These are phyloP conservation scores for Lacerta bilineata DNA, from an alignment of 2,797 vertebrate species.

Conservation along the genomic window DNA sequence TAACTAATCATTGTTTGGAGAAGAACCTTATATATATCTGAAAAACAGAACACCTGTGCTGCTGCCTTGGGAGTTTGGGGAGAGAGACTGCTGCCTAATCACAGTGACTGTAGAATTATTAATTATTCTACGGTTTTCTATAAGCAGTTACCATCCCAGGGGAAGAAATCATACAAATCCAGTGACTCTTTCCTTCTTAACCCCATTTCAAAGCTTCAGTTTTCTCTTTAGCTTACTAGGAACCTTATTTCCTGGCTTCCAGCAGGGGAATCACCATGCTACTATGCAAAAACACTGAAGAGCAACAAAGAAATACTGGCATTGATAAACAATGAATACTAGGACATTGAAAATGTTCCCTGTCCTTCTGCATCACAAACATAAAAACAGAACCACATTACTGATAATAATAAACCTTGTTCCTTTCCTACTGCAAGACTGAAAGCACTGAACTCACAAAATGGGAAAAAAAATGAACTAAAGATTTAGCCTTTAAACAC, in stretches of 20 bases:
- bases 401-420: conserved; percentile 22
- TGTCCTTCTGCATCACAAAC: conserved; percentile 25
- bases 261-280: too few relatives aligned
- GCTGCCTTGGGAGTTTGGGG: background rate
- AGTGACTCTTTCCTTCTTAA: background rate
- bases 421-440: background rate
- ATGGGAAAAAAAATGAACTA: background rate
- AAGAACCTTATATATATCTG: background rate
- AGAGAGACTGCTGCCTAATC: background rate
- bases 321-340: conserved; percentile 43
- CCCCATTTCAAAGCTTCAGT: background rate
- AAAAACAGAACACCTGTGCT: background rate
- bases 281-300: conserved; percentile 8
- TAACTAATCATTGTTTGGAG: background rate
- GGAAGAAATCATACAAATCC: background rate
- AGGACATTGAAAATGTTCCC: conserved; percentile 17
- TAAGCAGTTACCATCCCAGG: background rate
- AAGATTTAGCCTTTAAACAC: background rate
- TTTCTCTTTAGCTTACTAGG: background rate
- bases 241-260: too few relatives aligned
- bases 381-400: background rate
- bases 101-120: background rate
- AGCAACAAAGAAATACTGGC: conserved; percentile 31
- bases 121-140: background rate
- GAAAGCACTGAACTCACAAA: background rate